These are phyloP conservation scores for Nephrotoma flavescens DNA, from an alignment of 2,888 invertebrate species.

Conservation along the genomic window DNA sequence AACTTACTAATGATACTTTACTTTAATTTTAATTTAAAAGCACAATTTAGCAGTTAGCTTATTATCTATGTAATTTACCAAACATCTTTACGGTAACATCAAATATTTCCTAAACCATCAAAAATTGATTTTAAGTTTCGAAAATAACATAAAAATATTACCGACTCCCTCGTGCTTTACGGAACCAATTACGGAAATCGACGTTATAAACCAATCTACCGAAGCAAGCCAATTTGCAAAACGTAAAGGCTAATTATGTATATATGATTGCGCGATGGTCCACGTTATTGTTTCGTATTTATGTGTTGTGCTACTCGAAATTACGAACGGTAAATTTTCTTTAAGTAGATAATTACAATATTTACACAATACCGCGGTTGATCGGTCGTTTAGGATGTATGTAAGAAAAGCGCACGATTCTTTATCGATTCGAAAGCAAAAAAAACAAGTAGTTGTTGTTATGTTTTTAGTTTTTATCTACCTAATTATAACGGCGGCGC, in stretches of 20 bases:
- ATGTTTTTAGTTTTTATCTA: background rate
- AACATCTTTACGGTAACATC: background rate
- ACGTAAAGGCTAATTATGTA: background rate
- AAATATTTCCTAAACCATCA: background rate
- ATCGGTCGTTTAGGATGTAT: background rate
- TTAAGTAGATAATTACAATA: background rate
- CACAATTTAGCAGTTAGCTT: background rate
- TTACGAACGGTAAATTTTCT: background rate
- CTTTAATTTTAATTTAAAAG: no score
- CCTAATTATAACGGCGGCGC: background rate
- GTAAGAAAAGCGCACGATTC: background rate
- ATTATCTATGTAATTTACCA: background rate
- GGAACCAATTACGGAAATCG: background rate
- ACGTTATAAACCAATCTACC: background rate
- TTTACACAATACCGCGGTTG: background rate
- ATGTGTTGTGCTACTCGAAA: background rate
- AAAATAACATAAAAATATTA: background rate
- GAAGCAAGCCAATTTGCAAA: background rate
- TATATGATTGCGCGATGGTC: background rate
- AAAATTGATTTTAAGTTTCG: background rate
- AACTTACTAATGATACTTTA: background rate
- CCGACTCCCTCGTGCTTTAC: background rate
- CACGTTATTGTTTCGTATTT: background rate
- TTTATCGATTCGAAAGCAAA: background rate
- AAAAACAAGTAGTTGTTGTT: background rate